These are phyloP conservation scores for Neostethus bicornis DNA, from an alignment of 2,797 vertebrate genomes.

Conservation along the genomic window DNA sequence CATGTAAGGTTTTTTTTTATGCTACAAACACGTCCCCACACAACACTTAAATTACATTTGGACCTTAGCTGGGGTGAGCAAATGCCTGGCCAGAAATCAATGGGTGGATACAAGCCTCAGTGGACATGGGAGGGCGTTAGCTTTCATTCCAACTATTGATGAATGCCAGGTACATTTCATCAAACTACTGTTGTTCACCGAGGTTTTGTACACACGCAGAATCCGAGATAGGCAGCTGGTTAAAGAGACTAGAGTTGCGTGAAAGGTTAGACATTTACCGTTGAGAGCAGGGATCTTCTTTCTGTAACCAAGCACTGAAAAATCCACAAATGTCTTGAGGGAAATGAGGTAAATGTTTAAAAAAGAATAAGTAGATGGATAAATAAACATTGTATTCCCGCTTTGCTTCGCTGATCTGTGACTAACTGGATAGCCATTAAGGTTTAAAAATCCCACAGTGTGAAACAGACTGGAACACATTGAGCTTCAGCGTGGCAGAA, in stretches of 20 bases:
- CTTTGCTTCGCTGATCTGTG: constrained; percentile 73
- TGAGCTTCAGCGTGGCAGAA: constrained; percentile 70
- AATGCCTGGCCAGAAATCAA: constrained; percentile 73
- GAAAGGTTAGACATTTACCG: constrained; percentile 6
- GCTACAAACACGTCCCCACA: constrained; percentile 68
- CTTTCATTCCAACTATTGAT: constrained; percentile 73
- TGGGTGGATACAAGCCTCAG: constrained; percentile 72
- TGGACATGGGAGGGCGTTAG: constrained; percentile 63
- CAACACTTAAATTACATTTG: constrained; percentile 77
- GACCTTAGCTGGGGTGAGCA: constrained; percentile 66
- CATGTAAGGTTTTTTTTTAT: constrained; percentile 69
- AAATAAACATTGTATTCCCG: constrained; percentile 70
- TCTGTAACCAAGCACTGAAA: constrained; percentile 8
- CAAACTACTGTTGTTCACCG: constrained; percentile 57
- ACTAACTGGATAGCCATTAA: constrained; percentile 79
- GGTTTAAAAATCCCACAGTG: constrained; percentile 75
- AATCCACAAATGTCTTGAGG: constrained; percentile 24
- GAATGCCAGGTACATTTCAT: constrained; percentile 72
- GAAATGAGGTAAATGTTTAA: constrained; percentile 50
- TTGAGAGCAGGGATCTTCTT: constrained; percentile 21
- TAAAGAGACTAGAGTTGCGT: constrained; percentile 11
- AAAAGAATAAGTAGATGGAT: constrained; percentile 61
- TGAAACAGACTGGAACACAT: constrained; percentile 78
- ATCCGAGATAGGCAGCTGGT: constrained; percentile 23
- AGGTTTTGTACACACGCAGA: constrained; percentile 52